phyloP scores from a whole-genome alignment of 1,140 invertebrate genomes.

The Triops cancriformis region DNA sequence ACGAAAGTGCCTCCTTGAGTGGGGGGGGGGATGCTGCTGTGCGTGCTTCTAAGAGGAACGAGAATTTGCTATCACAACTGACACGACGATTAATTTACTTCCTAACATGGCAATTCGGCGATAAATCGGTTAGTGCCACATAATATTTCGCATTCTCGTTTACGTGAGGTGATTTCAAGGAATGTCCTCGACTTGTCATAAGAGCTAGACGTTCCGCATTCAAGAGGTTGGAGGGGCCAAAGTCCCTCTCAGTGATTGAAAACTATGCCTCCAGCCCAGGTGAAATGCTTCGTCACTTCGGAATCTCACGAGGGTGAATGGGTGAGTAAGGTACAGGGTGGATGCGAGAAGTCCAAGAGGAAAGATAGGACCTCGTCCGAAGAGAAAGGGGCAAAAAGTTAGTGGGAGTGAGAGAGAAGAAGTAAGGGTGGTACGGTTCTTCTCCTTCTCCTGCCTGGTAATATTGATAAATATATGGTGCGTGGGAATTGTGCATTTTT shows the following conservation, averaged over 20 bases:
- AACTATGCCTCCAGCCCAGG: background rate
- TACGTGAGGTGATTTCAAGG: background rate
- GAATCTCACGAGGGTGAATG: background rate
- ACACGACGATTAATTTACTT: conserved; percentile 1
- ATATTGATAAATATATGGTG: background rate
- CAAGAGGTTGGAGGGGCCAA: background rate
- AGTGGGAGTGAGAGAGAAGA: too few relatives aligned
- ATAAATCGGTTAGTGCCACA: background rate
- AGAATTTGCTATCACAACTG: background rate
- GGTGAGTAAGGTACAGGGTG: background rate
- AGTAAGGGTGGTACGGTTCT: background rate
- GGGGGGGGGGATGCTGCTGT: background rate
- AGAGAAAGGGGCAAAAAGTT: too few relatives aligned
- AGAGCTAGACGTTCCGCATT: background rate
- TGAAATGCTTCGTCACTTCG: conserved; percentile 1
- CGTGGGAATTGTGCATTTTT: background rate
- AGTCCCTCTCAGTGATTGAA: background rate
- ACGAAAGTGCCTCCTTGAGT: background rate
- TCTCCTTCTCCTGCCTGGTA: background rate
- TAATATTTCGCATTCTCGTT: background rate
- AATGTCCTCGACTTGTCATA: background rate
- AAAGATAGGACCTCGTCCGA: too few relatives aligned
- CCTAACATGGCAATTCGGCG: background rate
- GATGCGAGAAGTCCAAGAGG: too few relatives aligned
- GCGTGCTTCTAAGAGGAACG: background rate